Evolutionary conservation across 2,888 invertebrate genomes (phyloP).

Genomic region (Tupiocoris notatus): DNA sequence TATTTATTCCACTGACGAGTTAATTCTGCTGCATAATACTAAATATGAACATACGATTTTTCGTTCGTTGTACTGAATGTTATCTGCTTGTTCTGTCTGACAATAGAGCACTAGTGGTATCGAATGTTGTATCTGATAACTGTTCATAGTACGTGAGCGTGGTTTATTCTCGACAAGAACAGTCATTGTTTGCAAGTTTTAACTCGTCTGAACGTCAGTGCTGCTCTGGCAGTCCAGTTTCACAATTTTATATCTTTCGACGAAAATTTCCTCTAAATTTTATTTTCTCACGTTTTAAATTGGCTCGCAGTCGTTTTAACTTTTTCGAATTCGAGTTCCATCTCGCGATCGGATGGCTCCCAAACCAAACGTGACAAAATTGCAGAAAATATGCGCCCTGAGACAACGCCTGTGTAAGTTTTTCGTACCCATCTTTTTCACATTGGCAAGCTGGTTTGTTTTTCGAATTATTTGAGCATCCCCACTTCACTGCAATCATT

Average conservation of each 20-base stretch:
- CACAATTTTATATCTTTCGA: no score
- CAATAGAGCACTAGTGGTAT: background rate
- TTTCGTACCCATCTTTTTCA: no score
- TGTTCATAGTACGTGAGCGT: background rate
- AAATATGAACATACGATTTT: no score
- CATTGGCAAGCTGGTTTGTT: no score
- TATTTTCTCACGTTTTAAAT: no score
- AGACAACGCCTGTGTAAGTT: background rate
- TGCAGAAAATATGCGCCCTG: background rate
- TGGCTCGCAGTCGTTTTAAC: no score
- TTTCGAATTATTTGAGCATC: no score
- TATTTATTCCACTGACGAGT: no score
- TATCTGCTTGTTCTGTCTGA: background rate
- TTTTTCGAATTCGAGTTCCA: no score
- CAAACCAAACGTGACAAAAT: background rate
- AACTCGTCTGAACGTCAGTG: background rate
- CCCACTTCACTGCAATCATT: no score
- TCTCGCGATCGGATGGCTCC: background rate
- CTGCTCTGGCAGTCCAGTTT: background rate
- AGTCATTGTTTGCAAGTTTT: background rate
- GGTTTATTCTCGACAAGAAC: background rate
- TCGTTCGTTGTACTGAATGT: background rate
- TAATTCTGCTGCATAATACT: no score
- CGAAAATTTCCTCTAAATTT: no score
- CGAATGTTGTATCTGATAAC: background rate